Evolutionary conservation across 2,113 vertebrate species (phyloP).

Genomic region (Mionectes macconnelli): DNA sequence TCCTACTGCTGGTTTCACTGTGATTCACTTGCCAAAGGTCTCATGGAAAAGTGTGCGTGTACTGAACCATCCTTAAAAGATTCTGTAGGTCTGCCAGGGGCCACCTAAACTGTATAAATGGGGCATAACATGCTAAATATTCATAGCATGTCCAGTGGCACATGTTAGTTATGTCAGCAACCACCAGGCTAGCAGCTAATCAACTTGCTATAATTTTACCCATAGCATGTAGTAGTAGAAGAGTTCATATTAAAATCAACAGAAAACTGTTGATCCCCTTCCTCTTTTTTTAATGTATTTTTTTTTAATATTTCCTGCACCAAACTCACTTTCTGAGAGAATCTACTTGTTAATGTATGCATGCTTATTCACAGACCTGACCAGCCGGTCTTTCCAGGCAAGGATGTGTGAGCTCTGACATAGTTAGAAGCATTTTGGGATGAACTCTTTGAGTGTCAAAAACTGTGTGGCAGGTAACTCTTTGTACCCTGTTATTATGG

Average conservation of each 20-base stretch:
- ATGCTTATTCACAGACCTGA: background rate
- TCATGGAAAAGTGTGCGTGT: background rate
- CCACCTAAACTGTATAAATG: background rate
- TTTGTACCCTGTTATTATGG: background rate
- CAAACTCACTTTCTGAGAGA: background rate
- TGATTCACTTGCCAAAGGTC: background rate
- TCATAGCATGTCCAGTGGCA: background rate
- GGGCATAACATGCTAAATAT: background rate
- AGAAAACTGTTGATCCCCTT: background rate
- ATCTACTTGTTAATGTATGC: background rate
- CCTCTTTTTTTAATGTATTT: background rate
- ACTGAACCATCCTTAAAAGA: background rate
- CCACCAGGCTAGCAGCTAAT: background rate
- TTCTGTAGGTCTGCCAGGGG: background rate
- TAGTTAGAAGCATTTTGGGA: background rate
- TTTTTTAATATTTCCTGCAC: rapidly evolving
- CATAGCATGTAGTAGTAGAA: background rate
- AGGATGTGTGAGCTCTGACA: background rate
- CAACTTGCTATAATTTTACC: background rate
- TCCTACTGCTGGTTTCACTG: background rate
- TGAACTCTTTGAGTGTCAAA: background rate
- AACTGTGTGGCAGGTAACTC: background rate
- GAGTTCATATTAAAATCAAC: background rate
- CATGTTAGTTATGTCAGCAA: background rate
- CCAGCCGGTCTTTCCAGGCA: background rate